These are phyloP conservation scores for Thymelicus acteon DNA, from an alignment of 2,888 invertebrate genomes.

Conservation along the genomic window DNA sequence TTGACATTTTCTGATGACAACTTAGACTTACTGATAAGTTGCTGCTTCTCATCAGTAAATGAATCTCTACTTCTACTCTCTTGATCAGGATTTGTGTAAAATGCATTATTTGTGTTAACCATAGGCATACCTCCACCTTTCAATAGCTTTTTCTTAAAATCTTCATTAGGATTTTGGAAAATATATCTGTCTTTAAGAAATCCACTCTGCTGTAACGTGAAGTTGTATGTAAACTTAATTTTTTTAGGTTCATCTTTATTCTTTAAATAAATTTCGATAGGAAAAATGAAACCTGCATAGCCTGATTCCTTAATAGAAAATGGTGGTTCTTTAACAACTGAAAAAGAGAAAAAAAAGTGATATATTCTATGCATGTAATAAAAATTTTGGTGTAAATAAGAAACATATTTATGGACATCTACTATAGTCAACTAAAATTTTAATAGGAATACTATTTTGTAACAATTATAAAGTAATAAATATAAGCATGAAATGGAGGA, in stretches of 20 bases:
- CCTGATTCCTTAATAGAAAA: conserved; percentile 96
- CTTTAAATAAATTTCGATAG: conserved; percentile 94
- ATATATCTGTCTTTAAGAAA: conserved; percentile 92
- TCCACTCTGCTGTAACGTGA: conserved; percentile 91
- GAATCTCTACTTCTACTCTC: conserved; percentile 85
- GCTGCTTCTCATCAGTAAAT: conserved; percentile 83
- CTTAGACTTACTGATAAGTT: conserved; percentile 90
- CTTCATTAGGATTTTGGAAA: conserved; percentile 94
- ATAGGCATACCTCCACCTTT: conserved; percentile 92
- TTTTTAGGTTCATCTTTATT: conserved; percentile 96
- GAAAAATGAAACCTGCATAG: conserved; percentile 96
- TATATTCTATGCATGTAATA: neutral
- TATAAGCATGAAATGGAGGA: too few relatives aligned
- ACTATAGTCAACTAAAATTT: too few relatives aligned
- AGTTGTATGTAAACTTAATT: conserved; percentile 93
- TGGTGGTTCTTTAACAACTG: conserved; percentile 96
- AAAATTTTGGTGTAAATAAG: too few relatives aligned
- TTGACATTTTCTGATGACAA: conserved; percentile 84
- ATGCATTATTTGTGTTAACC: conserved; percentile 63
- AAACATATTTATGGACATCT: too few relatives aligned
- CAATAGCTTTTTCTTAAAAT: conserved; percentile 93
- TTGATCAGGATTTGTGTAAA: conserved; percentile 79
- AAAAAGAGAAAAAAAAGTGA: conserved; percentile 57
- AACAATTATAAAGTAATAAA: too few relatives aligned
- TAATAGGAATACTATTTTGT: too few relatives aligned